Evolutionary conservation across 2,888 invertebrate genomes (phyloP), one percentile per base, ranked within the genome.

Genomic region (Rhingia campestris): DNA sequence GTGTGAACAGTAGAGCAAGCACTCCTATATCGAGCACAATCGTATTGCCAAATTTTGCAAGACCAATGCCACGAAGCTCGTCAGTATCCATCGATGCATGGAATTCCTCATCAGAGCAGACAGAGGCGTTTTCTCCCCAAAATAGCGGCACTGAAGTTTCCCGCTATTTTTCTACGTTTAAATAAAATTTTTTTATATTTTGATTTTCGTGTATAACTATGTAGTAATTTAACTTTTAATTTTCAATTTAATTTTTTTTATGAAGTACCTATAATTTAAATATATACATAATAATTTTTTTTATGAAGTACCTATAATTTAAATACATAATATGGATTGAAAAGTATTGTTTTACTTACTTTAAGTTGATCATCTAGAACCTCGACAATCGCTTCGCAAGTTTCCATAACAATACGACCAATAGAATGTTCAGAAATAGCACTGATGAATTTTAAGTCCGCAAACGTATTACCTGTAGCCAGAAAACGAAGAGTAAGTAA

Each of bases 351-450:
- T 63, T 47, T 66, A 53, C 53, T 37, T 51, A 63, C 47, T 63
- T 63, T 49, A 30, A 63, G 22, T 35, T 63, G 12, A 49, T 49
- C 37, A 49, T 63, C n/a, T 49, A 49, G 37, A 7, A 63, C 47
- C 47, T 49, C 51, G 9, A 66, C 5, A 51, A 64, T 51, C n/a
- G 64, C 30, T 41, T 51, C 51, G 45, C 64, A 64, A 3, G 51
- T 64, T 64, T 51, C 64, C 6, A 7, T 64, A 22, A 63, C 63
- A 63, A 63, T 63, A 22, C 63, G 64, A 39, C 64, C 63, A 47
- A 47, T 47, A 14, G 47, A 45, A 47, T 63, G 63, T 63, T 45
- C 47, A 33, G n/a, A n/a, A n/a, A n/a, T n/a, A n/a, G n/a, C n/a
- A n/a, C n/a, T n/a, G 35, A 45, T 47, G 6, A 3, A 33, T 45